A percentile compares a stretch with the other conserved stretches of the same genome.
Evolutionary conservation across 2,113 vertebrate genomes (phyloP).

Genomic region (Entelurus aequoreus): DNA sequence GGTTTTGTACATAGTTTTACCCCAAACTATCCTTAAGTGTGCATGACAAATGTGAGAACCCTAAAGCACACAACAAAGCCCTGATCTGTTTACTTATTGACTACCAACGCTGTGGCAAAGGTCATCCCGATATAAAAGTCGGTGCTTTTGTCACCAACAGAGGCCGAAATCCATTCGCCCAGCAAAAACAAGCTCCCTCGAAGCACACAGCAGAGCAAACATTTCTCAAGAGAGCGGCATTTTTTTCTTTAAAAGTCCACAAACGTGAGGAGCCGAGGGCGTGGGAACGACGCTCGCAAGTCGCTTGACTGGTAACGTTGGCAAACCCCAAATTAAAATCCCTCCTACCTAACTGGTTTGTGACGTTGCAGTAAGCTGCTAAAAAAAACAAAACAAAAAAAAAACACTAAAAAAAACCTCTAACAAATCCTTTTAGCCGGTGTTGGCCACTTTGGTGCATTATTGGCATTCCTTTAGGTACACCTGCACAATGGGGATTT

Average conservation of each 20-base stretch:
- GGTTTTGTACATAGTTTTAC: no score
- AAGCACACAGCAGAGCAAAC: conserved; percentile 28
- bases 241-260: not conserved
- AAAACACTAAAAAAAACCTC: not conserved
- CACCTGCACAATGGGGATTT: no score
- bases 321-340: conserved; percentile 16
- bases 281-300: conserved; percentile 9
- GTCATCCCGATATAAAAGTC: not conserved
- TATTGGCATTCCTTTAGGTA: not conserved
- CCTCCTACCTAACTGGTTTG: conserved; percentile 38
- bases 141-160: not conserved
- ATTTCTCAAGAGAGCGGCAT: conserved; percentile 24
- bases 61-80: no score
- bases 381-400: not conserved
- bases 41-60: no score
- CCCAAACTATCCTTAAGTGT: no score
- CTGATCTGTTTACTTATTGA: not conserved
- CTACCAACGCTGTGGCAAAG: not conserved
- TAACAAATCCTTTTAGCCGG: conserved; percentile 31
- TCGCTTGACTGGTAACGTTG: conserved; percentile 22
- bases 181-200: not conserved
- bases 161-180: not conserved
- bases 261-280: conserved; percentile 14
- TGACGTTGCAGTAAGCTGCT: conserved; percentile 31
- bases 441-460: conserved; percentile 20